Evolutionary conservation across 2,113 vertebrate species (phyloP), one percentile per base, ranked within the genome.

Genomic region (Colius striatus): DNA sequence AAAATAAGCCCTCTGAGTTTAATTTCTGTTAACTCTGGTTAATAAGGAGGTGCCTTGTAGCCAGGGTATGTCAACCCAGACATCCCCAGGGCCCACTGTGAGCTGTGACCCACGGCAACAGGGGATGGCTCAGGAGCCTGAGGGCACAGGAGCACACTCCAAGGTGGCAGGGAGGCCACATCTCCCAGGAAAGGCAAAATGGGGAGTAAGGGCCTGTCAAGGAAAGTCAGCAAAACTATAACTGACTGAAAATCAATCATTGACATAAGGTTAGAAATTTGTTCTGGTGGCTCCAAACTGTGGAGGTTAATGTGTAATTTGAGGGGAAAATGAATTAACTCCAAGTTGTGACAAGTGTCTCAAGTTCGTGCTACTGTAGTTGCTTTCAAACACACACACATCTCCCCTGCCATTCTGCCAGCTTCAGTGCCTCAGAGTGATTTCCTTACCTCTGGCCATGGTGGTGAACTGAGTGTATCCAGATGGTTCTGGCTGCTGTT

Each of bases 221-320:
- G n/a, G 55, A 68, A 91, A 70, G 19, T 8, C 26, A 38, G 63
- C 9, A 50, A 58, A 55, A 27, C 15, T 17, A 36, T 19, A n/a
- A 70, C 23, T 58, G 13, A 16, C 43, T n/a, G 34, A 53, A 57
- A 72, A 77, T 47, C 6, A 14, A 4, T 26, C 45, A 7, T 2
- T 60, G 51, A 65, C 1, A 6, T 20, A 53, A 16, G 0, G 5
- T 45, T 20, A 54, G 57, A 41, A 32, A 12, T 9, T 45, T 71
- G 62, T 85, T 67, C 36, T 29, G 23, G 23, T 27, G 38, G 21
- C 8, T 74, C 32, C 21, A 57, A 54, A 34, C n/a, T 12, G 6
- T 4, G 34, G 22, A 38, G 17, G 7, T 36, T 62, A 41, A 19
- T 2, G 2, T 9, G 21, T 25, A n/a, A 25, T 50, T 27, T 60